Evolutionary conservation across 2,888 invertebrate species (phyloP).

Genomic region (Hydraecia micacea): DNA sequence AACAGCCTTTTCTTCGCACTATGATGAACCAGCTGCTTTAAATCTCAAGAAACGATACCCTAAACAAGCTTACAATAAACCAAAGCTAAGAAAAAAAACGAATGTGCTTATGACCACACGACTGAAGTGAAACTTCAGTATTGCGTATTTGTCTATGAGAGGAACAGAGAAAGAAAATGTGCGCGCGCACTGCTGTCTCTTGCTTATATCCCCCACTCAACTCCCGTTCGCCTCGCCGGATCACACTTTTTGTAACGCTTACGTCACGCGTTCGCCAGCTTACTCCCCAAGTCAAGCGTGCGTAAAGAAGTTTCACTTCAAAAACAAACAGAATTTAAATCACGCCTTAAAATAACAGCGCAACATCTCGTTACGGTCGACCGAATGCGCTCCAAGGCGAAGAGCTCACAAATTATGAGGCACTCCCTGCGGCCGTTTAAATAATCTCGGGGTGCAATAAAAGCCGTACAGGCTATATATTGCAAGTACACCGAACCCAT

Average conservation of each 20-base stretch:
- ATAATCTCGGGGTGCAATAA: conserved; percentile 83
- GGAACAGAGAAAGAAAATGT: no score
- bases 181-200: no score
- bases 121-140: no score
- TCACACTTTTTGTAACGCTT: no score
- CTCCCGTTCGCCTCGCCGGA: no score
- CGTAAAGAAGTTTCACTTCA: no score
- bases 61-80: conserved; percentile 35
- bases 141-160: no score
- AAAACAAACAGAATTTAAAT: conserved; percentile 62
- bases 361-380: conserved; percentile 71
- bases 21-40: not conserved
- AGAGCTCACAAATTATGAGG: conserved; percentile 77
- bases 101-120: no score
- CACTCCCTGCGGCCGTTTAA: conserved; percentile 77
- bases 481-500: conserved; percentile 76
- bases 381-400: conserved; percentile 70
- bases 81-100: conserved; percentile 34
- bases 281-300: no score
- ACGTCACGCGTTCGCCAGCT: no score
- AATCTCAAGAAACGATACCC: conserved; percentile 4
- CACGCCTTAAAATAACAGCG: conserved; percentile 70
- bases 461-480: conserved; percentile 78
- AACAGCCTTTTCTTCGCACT: not conserved
- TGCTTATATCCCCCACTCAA: no score